Evolutionary conservation across 2,113 vertebrate species (phyloP), one percentile per base, ranked within the genome.

Genomic region (Lophura nycthemera): DNA sequence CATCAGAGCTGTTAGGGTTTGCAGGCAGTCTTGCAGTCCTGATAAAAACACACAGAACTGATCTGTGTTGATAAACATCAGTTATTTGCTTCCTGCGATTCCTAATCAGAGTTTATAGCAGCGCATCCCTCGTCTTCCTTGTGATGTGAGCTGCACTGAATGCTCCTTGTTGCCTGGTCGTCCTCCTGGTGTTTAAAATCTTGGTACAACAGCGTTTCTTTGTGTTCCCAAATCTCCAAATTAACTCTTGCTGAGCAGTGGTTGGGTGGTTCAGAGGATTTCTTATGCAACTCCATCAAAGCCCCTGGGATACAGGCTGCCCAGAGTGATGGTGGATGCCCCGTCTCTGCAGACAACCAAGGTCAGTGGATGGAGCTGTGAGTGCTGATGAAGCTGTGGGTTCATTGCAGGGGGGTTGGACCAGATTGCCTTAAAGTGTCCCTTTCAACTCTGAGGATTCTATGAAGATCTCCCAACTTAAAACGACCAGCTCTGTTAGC

Each of bases 251-350:
- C 11, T 7, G 43, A 74, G 59, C 48, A 57, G 47, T 19, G 1
- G 0, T 10, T 40, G 27, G 52, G 29, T 0, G 4, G 2, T 30
- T 12, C 34, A 1, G 52, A 50, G 32, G 2, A 36, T 54, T 50
- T 66, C 47, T 66, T 11, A 16, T 29, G 25, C 27, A 2, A 57
- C 56, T 81, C 40, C 54, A 42, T 11, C 6, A 36, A 17, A 65
- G 21, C 38, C 38, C 14, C 18, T 18, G 50, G 50, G 45, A 57
- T 50, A 59, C 45, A 45, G 70, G 54, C 27, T 54, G 52, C 27
- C 5, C 52, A 29, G 50, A 52, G 50, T 27, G 50, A 14, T 9
- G 25, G 13, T 29, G 25, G 50, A 48, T 52, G 50, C 50, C 14
- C 22, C 8, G 4, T 52, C 25, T 25, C 50, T 29, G 50, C 50